Evolutionary conservation across 2,797 vertebrate species (phyloP).

Genomic region (Ceryle rudis): DNA sequence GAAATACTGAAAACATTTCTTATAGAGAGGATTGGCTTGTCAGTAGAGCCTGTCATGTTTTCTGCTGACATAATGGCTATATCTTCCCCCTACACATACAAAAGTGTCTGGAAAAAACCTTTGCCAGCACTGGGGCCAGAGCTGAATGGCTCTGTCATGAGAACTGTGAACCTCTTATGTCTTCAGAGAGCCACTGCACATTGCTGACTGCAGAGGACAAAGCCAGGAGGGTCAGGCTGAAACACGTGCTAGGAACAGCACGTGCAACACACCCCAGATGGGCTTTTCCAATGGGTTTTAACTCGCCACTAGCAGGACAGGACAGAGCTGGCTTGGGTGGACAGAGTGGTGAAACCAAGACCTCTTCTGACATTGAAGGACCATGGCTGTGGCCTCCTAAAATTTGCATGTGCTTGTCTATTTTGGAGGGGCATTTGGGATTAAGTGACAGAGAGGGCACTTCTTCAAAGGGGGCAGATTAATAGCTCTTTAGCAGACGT

Average conservation of each 20-base stretch:
- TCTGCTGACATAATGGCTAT: neutral
- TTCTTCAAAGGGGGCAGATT: constrained; percentile 25
- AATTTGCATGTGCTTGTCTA: neutral
- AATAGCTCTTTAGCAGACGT: constrained; percentile 37
- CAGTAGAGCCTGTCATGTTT: neutral
- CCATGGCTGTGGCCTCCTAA: neutral
- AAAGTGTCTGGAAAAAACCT: neutral
- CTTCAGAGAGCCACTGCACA: neutral
- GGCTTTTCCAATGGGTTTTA: neutral
- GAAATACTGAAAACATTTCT: neutral
- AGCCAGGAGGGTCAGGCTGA: neutral
- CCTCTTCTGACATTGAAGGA: neutral
- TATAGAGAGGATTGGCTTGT: neutral
- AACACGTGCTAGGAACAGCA: neutral
- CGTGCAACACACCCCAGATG: neutral
- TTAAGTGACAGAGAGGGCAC: constrained; percentile 1
- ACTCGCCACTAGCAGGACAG: rapidly evolving
- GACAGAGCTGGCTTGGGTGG: neutral
- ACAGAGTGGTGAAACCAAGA: neutral
- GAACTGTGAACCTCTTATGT: neutral
- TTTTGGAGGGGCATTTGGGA: neutral
- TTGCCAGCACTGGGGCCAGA: neutral
- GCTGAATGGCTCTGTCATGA: rapidly evolving
- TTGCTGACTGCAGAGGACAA: rapidly evolving
- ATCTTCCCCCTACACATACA: neutral